phyloP scores from a whole-genome alignment of 2,888 invertebrate genomes.

The Flexamia atlantica region DNA sequence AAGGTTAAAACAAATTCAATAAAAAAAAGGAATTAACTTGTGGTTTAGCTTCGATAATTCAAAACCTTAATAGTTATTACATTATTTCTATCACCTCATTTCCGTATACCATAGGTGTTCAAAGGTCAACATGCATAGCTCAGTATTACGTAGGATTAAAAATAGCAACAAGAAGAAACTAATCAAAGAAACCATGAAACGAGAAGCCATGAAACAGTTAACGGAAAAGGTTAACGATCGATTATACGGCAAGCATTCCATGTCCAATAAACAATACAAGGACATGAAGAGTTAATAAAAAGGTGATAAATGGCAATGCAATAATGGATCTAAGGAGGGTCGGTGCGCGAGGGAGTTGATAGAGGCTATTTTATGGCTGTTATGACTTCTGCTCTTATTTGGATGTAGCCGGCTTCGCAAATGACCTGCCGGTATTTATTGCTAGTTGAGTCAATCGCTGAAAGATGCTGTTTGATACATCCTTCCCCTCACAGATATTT shows the following conservation, averaged over 20 bases:
- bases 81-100: no score
- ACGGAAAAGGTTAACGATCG: not conserved
- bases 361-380: not conserved
- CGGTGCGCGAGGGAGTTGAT: not conserved
- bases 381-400: not conserved
- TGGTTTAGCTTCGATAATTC: no score
- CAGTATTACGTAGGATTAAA: no score
- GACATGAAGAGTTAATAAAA: slow-evolving; percentile 41
- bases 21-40: no score
- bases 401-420: not conserved
- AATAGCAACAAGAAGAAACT: no score
- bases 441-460: not conserved
- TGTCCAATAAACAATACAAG: slow-evolving; percentile 22
- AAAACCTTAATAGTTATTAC: no score
- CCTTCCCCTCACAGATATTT: no score
- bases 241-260: slow-evolving; percentile 3
- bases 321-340: slow-evolving; percentile 9
- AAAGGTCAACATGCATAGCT: no score
- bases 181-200: slow-evolving; percentile 19
- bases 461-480: no score
- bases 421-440: not conserved
- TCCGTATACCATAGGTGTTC: no score
- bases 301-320: not conserved
- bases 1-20: no score
- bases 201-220: not conserved